Base-by-base conservation (phyloP, 2,888 invertebrate species). In the Netelia melanura region DNA sequence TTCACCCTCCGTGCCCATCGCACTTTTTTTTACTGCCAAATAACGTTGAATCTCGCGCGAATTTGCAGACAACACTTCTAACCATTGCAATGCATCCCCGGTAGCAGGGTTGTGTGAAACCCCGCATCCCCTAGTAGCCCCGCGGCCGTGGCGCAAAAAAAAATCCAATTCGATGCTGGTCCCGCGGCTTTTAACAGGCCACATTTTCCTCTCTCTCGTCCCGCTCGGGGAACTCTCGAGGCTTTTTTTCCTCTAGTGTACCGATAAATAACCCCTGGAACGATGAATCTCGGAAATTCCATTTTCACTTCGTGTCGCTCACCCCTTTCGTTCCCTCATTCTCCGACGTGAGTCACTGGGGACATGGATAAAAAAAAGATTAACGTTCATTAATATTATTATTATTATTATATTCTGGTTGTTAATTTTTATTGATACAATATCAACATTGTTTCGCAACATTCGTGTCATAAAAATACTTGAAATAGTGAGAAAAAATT, bases 161-260 rank as follows among this genome's bases (percentile, higher is more conserved):
- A 90, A 90, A 90, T 90, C 88, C 89, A 90, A 89, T 90, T 89
- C 87, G 87, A 89, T 88, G 86, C 87, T 85, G 86, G 87, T 90
- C 86, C 87, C 86, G 82, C 81, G 86, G 87, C 88, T 90, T 83
- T 83, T 90, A 89, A 88, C 87, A 87, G 83, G 56, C 80, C 77
- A 72, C 52, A 48, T 43, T 44, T 44, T 21, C 11, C 61, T 23
- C 44, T 79, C 79, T 6, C 43, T 11, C 17, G 21, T 38, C 21
- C 14, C 52, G 56, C 14, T 70, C 65, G 48, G 38, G 86, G 54
- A 83, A 81, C 85, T 61, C 70, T 38, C 38, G 38, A 64, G 61
- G 84, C 83, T 86, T 88, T 86, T 90, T 88, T 87, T 86, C 79
- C 88, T 83, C 54, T 58, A 77, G 76, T 77, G 56, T 68, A 77